Conservation (phyloP, 2,113 vertebrate species). For the Tamias sibiricus region DNA sequence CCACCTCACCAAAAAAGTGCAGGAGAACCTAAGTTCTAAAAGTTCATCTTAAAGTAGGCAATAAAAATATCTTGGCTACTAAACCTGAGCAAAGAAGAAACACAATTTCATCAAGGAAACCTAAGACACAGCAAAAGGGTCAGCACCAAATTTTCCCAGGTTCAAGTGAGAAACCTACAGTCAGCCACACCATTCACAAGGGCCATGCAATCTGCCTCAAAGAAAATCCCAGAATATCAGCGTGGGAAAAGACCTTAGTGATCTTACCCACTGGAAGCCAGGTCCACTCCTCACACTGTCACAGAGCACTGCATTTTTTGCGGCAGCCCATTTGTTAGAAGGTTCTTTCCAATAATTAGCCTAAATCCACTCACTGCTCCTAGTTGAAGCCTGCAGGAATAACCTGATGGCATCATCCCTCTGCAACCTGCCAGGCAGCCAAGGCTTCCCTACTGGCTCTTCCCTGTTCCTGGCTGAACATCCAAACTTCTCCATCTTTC, state of each 20-base stretch:
- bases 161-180: background rate
- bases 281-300: background rate
- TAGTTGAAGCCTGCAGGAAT: background rate
- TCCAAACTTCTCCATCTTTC: background rate
- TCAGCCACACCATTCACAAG: background rate
- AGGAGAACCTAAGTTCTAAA: background rate
- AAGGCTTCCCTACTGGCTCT: background rate
- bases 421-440: background rate
- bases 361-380: background rate
- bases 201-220: background rate
- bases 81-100: conserved; percentile 11
- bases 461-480: background rate
- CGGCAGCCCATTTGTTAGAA: background rate
- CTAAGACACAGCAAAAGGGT: background rate
- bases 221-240: conserved; percentile 1
- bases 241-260: background rate
- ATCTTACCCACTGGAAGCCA: background rate
- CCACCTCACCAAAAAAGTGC: background rate
- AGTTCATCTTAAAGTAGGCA: background rate
- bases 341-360: background rate
- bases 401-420: background rate
- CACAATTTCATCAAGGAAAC: conserved; percentile 34
- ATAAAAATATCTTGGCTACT: conserved; percentile 26
- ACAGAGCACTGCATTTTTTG: background rate
- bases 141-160: background rate